Base-by-base conservation (phyloP, 2,113 vertebrate species). In the Callionymus lyra region DNA sequence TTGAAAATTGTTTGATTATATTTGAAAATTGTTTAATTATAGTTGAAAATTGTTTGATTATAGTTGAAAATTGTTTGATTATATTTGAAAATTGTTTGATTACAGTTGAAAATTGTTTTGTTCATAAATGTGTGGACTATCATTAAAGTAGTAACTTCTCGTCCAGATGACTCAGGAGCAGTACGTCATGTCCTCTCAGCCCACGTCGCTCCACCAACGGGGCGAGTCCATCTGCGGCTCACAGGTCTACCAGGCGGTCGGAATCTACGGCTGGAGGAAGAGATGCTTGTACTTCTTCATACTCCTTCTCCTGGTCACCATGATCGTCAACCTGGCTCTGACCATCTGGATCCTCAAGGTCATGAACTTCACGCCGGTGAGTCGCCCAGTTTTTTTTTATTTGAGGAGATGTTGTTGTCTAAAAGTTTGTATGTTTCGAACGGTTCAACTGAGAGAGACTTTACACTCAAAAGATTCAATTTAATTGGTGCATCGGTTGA, bases 321-420 rank as follows among this genome's bases (percentile, higher is more conserved):
- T 97, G 93, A 98, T 98, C 67, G 91, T 98, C 85, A 98, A 98
- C 84, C 87, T 98, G 83, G 95, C 95, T 42, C 90, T 98, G 77
- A 98, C 95, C 74, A 91, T 98, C 85, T 98, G 95, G 95, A 98
- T 98, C 74, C 89, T 98, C 82, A 98, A 98, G 76, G 95, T 98
- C 78, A 98, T 98, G 95, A 97, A 97, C 88, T 98, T 98, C 86
- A 97, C 93, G 46, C 90, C 94, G 91, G 95, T 98, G 87, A 94
- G 95, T 86, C 19, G 6, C 21, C 27, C 0, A 1, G 10, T 14
- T 54, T 16, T 43, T 13, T 50, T 12, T 34, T 17, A 12, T 36
- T 37, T 43, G 55, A 10, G 48, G 49, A 4, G 15, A 16, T 67
- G 38, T 56, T 63, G 4, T 5, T 27, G 21, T 27, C 8, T 27